These are phyloP conservation scores for Astreopora myriophthalma DNA, from an alignment of 64 coral and sea anemone genomes.

Conservation along the genomic window DNA sequence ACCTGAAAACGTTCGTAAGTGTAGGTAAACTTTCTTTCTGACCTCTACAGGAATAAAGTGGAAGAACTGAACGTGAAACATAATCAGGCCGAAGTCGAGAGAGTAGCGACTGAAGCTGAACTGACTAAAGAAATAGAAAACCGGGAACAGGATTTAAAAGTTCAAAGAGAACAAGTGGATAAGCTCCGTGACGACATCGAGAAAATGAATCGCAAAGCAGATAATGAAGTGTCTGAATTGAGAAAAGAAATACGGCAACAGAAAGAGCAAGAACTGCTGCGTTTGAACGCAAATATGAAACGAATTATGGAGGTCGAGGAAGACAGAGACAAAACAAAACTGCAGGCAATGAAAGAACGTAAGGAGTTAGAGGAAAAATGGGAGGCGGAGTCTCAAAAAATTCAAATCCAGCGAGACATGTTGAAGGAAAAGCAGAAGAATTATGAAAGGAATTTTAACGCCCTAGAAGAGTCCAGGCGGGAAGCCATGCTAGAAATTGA, in stretches of 20 bases:
- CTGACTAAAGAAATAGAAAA: conserved; percentile 81
- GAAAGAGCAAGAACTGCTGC: conserved; percentile 82
- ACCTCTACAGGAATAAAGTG: conserved; percentile 72
- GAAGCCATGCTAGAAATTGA: conserved; percentile 78
- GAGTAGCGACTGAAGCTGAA: conserved; percentile 65
- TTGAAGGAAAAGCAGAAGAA: conserved; percentile 69
- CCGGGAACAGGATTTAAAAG: conserved; percentile 72
- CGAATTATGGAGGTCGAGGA: conserved; percentile 79
- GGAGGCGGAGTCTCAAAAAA: conserved; percentile 57
- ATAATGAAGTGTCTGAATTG: conserved; percentile 76
- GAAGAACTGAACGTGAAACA: conserved; percentile 75
- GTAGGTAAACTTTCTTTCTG: conserved; percentile 9
- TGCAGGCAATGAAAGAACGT: conserved; percentile 59
- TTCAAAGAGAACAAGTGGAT: conserved; percentile 67
- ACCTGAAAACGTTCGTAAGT: too few relatives aligned
- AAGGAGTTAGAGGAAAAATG: conserved; percentile 69
- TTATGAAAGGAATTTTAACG: conserved; percentile 72
- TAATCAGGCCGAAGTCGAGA: conserved; percentile 74
- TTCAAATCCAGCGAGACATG: conserved; percentile 59
- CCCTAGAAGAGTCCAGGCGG: conserved; percentile 70
- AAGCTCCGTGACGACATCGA: conserved; percentile 82
- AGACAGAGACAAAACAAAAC: conserved; percentile 65
- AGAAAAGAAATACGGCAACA: conserved; percentile 82
- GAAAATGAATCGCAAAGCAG: conserved; percentile 70
- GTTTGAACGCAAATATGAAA: conserved; percentile 81